A percentile compares a stretch with the other conserved stretches of the same genome.
phyloP scores from a whole-genome alignment of 2,888 invertebrate genomes.

The Cantharis flavilabris region DNA sequence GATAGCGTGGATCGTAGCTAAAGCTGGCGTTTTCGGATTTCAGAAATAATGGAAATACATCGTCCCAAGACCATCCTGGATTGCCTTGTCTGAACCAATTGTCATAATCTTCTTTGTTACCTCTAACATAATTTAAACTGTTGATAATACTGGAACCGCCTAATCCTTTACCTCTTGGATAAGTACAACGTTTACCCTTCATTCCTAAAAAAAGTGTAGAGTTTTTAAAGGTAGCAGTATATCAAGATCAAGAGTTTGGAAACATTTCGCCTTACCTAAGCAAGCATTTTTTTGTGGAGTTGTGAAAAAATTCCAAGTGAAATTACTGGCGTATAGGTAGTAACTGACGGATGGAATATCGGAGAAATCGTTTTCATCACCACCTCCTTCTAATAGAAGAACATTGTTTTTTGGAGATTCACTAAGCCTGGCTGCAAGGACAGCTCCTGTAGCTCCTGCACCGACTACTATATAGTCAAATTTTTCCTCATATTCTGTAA shows the following conservation, averaged over 20 bases:
- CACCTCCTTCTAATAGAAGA: constrained; percentile 68
- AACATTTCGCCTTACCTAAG: neutral
- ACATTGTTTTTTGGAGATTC: constrained; percentile 69
- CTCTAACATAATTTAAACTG: constrained; percentile 31
- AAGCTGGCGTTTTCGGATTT: constrained; percentile 45
- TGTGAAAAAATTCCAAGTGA: constrained; percentile 7
- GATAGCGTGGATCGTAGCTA: constrained; percentile 65
- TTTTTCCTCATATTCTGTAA: neutral
- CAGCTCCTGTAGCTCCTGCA: constrained; percentile 68
- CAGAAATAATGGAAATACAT: constrained; percentile 46
- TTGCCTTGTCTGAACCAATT: constrained; percentile 38
- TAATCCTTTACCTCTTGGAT: constrained; percentile 2
- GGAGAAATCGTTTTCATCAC: constrained; percentile 5
- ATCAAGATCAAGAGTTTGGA: no score
- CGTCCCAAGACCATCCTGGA: constrained; percentile 55
- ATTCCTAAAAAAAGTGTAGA: neutral
- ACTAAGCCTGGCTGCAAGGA: constrained; percentile 66
- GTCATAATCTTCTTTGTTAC: constrained; percentile 32
- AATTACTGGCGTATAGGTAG: neutral
- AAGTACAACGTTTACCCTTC: neutral
- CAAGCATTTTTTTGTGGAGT: constrained; percentile 8
- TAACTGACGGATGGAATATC: constrained; percentile 4
- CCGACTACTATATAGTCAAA: constrained; percentile 74
- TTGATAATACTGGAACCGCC: constrained; percentile 33
- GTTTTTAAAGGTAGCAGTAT: no score